Percentiles rank a stretch among this genome's conserved stretches.
Evolutionary conservation across 1,140 invertebrate genomes (phyloP).

Genomic region (Panulirus ornatus): DNA sequence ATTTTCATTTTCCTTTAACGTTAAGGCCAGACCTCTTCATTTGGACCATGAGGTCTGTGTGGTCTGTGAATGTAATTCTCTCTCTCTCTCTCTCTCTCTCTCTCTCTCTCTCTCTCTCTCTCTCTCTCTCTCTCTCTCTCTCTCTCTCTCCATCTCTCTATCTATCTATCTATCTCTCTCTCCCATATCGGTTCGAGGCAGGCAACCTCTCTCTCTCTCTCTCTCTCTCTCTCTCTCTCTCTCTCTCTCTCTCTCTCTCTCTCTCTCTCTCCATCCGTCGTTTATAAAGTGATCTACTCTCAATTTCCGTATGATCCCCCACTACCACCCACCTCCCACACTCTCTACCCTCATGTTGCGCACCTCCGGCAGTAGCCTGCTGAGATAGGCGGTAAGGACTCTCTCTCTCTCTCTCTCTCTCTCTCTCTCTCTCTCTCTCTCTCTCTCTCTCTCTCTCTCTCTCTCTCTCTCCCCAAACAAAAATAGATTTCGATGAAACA

Average conservation of each 20-base stretch:
- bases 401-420: constrained; percentile 24
- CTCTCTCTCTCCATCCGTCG: not conserved
- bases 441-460: not conserved
- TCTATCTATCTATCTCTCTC: not conserved
- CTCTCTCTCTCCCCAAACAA: not conserved
- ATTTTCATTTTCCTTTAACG: too few relatives aligned
- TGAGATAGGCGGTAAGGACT: too few relatives aligned
- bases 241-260: not conserved
- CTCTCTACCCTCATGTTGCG: too few relatives aligned
- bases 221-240: not conserved
- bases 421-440: not conserved
- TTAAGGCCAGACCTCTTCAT: too few relatives aligned
- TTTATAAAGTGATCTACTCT: too few relatives aligned
- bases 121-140: constrained; percentile 16
- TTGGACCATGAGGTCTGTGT: too few relatives aligned
- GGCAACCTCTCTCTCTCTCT: not conserved
- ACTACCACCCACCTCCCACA: too few relatives aligned
- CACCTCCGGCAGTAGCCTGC: too few relatives aligned
- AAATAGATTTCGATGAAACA: too few relatives aligned
- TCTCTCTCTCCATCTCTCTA: not conserved
- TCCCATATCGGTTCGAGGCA: too few relatives aligned
- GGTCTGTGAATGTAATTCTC: not conserved
- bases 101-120: constrained; percentile 6
- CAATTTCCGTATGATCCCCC: too few relatives aligned
- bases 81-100: constrained; percentile 6